phyloP scores from a whole-genome alignment of 2,888 invertebrate genomes.

The Philereme transversata region DNA sequence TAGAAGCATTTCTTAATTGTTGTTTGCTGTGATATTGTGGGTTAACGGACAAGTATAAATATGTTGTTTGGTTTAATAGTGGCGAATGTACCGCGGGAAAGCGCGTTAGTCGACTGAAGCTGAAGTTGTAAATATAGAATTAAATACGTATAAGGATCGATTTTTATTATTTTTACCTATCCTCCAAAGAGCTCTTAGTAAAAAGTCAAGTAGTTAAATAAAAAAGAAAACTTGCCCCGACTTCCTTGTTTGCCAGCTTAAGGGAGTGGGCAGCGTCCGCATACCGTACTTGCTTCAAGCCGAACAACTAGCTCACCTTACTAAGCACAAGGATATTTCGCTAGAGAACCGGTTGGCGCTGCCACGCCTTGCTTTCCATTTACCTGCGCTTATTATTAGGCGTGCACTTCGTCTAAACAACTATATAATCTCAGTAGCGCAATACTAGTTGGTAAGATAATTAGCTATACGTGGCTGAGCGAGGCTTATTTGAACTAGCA shows the following conservation, averaged over 20 bases:
- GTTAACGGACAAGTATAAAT: slow-evolving; percentile 75
- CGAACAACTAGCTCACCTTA: slow-evolving; percentile 77
- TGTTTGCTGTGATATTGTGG: slow-evolving; percentile 83
- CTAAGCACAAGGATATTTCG: slow-evolving; percentile 73
- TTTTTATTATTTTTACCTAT: slow-evolving; percentile 32
- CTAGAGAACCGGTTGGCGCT: slow-evolving; percentile 62
- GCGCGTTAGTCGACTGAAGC: slow-evolving; percentile 57
- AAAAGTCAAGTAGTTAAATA: slow-evolving; percentile 17
- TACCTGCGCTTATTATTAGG: slow-evolving; percentile 59
- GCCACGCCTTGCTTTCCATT: slow-evolving; percentile 80
- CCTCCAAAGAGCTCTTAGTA: background rate
- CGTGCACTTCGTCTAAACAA: slow-evolving; percentile 35
- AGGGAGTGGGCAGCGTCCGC: slow-evolving; percentile 76
- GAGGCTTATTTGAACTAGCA: background rate
- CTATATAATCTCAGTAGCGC: slow-evolving; percentile 4
- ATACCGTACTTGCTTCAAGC: slow-evolving; percentile 61
- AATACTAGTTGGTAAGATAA: slow-evolving; percentile 8
- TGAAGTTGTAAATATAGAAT: slow-evolving; percentile 78
- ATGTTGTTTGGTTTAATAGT: slow-evolving; percentile 67
- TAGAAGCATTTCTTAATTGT: slow-evolving; percentile 80
- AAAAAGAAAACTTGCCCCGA: slow-evolving; percentile 50
- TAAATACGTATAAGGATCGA: slow-evolving; percentile 40
- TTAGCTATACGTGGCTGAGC: background rate
- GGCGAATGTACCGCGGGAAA: slow-evolving; percentile 54
- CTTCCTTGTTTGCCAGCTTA: slow-evolving; percentile 68